Evolutionary conservation across 2,113 vertebrate genomes (phyloP).

Genomic region (Polyodon spathula): DNA sequence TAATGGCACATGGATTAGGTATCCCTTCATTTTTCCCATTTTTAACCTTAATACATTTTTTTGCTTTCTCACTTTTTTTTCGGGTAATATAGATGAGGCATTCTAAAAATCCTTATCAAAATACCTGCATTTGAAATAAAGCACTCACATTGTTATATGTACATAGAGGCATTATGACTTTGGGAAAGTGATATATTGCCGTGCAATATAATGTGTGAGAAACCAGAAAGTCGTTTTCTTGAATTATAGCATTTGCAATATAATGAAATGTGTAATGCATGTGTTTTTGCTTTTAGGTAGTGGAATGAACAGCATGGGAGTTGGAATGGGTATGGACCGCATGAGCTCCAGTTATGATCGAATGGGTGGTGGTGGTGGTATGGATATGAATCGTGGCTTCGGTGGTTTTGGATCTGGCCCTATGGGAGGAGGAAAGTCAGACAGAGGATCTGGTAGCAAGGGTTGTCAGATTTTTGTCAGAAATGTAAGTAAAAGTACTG

Average conservation of each 20-base stretch:
- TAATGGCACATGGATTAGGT: conserved; percentile 86
- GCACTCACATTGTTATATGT: too few species aligned
- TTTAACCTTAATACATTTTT: neutral
- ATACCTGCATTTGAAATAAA: too few species aligned
- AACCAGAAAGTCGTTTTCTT: too few species aligned
- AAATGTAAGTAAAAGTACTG: conserved; percentile 71
- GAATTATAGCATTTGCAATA: too few species aligned
- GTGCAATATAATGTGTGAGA: too few species aligned
- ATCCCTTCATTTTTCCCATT: conserved; percentile 46
- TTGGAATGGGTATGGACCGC: conserved; percentile 73
- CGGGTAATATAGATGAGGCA: neutral
- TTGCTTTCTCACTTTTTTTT: conserved; percentile 7
- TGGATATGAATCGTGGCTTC: conserved; percentile 82
- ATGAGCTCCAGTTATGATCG: conserved; percentile 83
- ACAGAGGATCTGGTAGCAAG: conserved; percentile 73
- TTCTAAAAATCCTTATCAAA: too few species aligned
- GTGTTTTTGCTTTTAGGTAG: conserved; percentile 38
- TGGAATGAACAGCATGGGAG: conserved; percentile 78
- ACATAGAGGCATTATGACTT: too few species aligned
- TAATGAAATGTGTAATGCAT: conserved; percentile 3
- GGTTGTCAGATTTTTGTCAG: conserved; percentile 97
- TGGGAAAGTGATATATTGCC: too few species aligned
- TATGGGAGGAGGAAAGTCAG: conserved; percentile 75
- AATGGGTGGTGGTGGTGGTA: conserved; percentile 72
- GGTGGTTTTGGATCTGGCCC: conserved; percentile 61